phyloP scores from a whole-genome alignment of 2,888 invertebrate genomes.

The Bombylius major region DNA sequence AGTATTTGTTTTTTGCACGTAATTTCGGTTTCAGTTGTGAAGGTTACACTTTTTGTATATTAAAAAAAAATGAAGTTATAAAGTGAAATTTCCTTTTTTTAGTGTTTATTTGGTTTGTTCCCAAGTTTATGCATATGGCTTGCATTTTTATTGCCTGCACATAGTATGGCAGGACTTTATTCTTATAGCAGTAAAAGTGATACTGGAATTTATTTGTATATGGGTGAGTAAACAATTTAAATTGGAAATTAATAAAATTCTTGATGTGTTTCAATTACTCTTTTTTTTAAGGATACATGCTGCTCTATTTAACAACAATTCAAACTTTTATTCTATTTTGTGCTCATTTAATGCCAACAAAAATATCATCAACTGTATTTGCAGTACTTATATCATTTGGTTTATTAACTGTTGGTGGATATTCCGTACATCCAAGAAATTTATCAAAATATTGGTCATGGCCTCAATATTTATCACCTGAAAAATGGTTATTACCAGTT shows the following conservation, averaged over 20 bases:
- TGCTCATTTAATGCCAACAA: slow-evolving; percentile 53
- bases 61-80: no score
- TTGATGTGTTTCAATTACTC: neutral
- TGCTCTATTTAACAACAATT: slow-evolving; percentile 54
- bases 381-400: slow-evolving; percentile 48
- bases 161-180: slow-evolving; percentile 76
- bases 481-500: slow-evolving; percentile 58
- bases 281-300: slow-evolving; percentile 48
- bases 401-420: slow-evolving; percentile 52
- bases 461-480: slow-evolving; percentile 57
- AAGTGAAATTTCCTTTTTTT: slow-evolving; percentile 9
- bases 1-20: no score
- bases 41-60: no score
- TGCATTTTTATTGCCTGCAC: slow-evolving; percentile 76
- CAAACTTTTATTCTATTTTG: slow-evolving; percentile 56
- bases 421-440: slow-evolving; percentile 54
- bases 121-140: slow-evolving; percentile 70
- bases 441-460: slow-evolving; percentile 51
- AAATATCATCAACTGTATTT: slow-evolving; percentile 48
- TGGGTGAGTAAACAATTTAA: slow-evolving; percentile 41
- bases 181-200: slow-evolving; percentile 52
- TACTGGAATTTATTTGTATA: slow-evolving; percentile 57
- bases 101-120: slow-evolving; percentile 68
- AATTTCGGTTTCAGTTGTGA: no score
- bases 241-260: neutral